Evolutionary conservation across 2,888 invertebrate genomes (phyloP).

Genomic region (Onthophagus sagittarius): DNA sequence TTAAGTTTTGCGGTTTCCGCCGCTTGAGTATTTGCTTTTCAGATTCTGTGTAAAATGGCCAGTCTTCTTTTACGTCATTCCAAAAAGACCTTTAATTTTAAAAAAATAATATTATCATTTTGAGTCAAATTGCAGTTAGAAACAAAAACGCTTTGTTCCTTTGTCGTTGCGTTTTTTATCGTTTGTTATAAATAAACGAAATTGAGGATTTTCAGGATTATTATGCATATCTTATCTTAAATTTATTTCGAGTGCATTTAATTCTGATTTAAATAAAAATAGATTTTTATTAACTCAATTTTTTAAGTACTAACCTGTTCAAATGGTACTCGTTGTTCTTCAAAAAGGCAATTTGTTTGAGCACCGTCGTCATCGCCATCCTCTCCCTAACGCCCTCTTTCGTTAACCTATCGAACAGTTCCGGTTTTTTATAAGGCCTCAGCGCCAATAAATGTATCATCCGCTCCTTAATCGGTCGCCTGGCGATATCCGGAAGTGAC

Average conservation of each 20-base stretch:
- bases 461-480: constrained; percentile 74
- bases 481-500: constrained; percentile 62
- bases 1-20: constrained; percentile 89
- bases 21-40: constrained; percentile 85
- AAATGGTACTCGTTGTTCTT: constrained; percentile 89
- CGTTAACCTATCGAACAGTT: constrained; percentile 75
- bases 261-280: too few species aligned
- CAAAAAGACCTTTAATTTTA: constrained; percentile 59
- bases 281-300: too few species aligned
- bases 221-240: too few species aligned
- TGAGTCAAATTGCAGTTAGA: too few species aligned
- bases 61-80: constrained; percentile 91
- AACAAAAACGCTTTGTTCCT: too few species aligned
- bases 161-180: too few species aligned
- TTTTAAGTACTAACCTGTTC: constrained; percentile 51
- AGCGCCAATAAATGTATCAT: constrained; percentile 91
- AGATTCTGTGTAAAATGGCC: constrained; percentile 91
- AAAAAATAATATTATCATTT: not conserved
- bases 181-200: too few species aligned
- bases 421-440: constrained; percentile 90
- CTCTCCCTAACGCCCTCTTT: constrained; percentile 87
- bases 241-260: too few species aligned
- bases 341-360: constrained; percentile 76
- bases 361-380: constrained; percentile 68
- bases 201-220: too few species aligned